A percentile compares a stretch with the other conserved stretches of the same genome.
phyloP scores from a whole-genome alignment of 2,797 vertebrate species.

The Manis javanica region DNA sequence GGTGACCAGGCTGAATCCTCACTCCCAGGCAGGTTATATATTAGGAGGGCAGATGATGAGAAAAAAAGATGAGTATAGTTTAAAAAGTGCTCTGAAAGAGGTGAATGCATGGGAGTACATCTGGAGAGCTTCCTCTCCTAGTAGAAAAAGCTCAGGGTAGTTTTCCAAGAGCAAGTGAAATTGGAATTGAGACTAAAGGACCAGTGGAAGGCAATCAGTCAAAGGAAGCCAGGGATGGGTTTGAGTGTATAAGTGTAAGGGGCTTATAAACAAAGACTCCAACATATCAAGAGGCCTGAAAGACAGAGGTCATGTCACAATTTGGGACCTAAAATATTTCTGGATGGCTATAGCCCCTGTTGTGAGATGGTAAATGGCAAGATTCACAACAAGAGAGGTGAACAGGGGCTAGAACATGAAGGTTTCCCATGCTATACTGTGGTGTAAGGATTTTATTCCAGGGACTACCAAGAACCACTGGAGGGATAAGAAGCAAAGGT shows the following conservation, averaged over 20 bases:
- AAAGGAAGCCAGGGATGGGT: neutral
- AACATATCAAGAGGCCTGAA: neutral
- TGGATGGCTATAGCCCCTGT: neutral
- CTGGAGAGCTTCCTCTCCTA: neutral
- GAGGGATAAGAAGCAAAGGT: neutral
- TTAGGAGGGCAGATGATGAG: neutral
- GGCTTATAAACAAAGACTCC: neutral
- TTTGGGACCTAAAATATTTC: neutral
- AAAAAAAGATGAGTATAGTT: neutral
- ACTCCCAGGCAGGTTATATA: neutral
- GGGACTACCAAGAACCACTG: neutral
- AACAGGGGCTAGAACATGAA: neutral
- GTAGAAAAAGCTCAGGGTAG: neutral
- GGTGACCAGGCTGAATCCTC: neutral
- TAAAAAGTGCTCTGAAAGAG: neutral
- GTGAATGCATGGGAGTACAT: neutral
- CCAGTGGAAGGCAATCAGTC: neutral
- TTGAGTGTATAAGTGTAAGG: neutral
- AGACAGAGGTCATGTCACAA: neutral
- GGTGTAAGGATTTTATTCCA: neutral
- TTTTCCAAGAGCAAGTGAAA: neutral
- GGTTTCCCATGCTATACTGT: neutral
- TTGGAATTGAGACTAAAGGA: neutral
- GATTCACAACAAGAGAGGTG: neutral
- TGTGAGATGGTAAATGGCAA: neutral